These are phyloP conservation scores for Paelopatides confundens DNA, from an alignment of 53 echinoderm and acorn worm species.

Conservation along the genomic window DNA sequence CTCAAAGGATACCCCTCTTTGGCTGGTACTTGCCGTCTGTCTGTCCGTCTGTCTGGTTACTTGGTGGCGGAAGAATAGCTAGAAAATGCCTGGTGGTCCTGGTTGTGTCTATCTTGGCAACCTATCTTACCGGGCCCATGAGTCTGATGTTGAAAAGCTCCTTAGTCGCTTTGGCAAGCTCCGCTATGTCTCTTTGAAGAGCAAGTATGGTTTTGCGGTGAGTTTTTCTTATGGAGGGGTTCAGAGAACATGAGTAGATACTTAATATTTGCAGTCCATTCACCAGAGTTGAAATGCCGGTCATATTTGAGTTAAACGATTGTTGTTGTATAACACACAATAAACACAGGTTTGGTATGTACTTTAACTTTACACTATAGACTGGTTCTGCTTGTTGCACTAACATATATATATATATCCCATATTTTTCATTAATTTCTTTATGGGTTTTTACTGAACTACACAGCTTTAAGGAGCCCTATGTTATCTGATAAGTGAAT, in stretches of 20 bases:
- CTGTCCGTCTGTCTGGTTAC: constrained; percentile 15
- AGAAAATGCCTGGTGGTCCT: constrained; percentile 53
- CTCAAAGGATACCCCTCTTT: constrained; percentile 20
- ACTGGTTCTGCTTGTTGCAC: too few species aligned
- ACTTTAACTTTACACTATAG: too few species aligned
- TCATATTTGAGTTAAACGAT: neutral
- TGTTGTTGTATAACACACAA: too few species aligned
- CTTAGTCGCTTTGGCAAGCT: constrained; percentile 40
- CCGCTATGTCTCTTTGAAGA: constrained; percentile 48
- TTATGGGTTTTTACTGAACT: too few species aligned
- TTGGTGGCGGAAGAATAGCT: neutral
- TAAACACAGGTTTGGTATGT: too few species aligned
- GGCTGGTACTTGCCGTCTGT: constrained; percentile 27
- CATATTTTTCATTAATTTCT: neutral
- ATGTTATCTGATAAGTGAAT: too few species aligned
- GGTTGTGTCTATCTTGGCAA: constrained; percentile 47
- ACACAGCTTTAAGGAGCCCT: too few species aligned
- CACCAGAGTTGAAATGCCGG: too few species aligned
- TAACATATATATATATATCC: too few species aligned
- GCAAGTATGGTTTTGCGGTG: constrained; percentile 55
- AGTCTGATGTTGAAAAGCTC: constrained; percentile 51
- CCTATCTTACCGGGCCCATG: constrained; percentile 38
- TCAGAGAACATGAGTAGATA: neutral
- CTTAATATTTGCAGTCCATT: neutral
- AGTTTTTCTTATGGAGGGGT: neutral